Evolutionary conservation across 1,140 invertebrate species (phyloP).

Genomic region (Paralvinella palmiformis): DNA sequence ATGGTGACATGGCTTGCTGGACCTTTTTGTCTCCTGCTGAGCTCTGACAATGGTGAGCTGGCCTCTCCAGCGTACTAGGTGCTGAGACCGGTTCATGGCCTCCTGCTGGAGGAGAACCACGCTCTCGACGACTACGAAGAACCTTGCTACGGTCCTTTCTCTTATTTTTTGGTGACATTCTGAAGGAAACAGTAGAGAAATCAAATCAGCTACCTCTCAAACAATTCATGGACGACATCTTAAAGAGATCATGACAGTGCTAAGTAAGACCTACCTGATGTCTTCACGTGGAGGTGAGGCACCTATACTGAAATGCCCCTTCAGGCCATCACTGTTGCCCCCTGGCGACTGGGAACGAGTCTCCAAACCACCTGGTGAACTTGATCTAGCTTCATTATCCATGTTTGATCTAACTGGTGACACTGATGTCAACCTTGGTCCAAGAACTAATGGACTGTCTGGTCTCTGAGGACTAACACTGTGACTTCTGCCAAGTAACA

Average conservation of each 20-base stretch:
- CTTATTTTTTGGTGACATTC: conserved; percentile 60
- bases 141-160: conserved; percentile 57
- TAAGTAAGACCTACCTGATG: conserved; percentile 3
- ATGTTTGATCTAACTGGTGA: no score
- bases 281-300: conserved; percentile 42
- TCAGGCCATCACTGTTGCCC: conserved; percentile 55
- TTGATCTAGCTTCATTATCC: no score
- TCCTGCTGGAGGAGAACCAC: conserved; percentile 58
- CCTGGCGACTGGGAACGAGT: no score
- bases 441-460: no score
- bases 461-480: no score
- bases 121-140: conserved; percentile 55
- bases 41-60: conserved; percentile 23
- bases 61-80: conserved; percentile 26
- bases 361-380: no score
- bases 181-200: conserved; percentile 22
- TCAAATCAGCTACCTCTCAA: not conserved
- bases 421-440: no score
- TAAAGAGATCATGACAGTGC: not conserved
- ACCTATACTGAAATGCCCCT: conserved; percentile 60
- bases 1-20: conserved; percentile 83
- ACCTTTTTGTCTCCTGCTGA: conserved; percentile 36
- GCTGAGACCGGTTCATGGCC: conserved; percentile 23
- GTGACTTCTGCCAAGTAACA: no score
- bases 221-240: not conserved